Evolutionary conservation across 2,797 vertebrate genomes (phyloP), one percentile per base, ranked within the genome.

Genomic region (Enteromius thamalakanensis): DNA sequence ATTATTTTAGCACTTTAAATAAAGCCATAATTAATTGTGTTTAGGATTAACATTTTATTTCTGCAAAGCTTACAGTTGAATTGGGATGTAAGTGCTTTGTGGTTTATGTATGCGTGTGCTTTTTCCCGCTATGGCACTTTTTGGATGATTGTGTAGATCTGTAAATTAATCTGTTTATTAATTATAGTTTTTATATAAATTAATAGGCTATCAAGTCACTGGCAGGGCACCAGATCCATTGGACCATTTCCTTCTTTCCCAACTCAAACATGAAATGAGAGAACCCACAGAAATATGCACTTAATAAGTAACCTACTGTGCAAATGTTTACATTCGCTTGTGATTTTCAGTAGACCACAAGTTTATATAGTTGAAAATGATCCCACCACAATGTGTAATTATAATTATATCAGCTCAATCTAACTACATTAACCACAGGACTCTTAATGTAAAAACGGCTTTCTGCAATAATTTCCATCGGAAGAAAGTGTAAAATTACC

Each of bases 1-100:
- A 79, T 82, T 81, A 62, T 81, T 83, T 80, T 75, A 49, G 23
- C 64, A 29, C n/a, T 68, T 79, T 77, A 49, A 80, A 60, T 83
- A 74, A 86, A 77, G 77, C 10, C 12, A 1, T 77, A 21, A 77
- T 83, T 86, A 7, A 53, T 49, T 51, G 62, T 47, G 11, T 42
- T 75, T 81, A 49, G 37, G 26, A 26, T 29, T 58, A 8, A 17
- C 12, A n/a, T 34, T 12, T 26, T 0, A 62, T 81, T 51, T 72
- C n/a, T 15, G 10, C 2, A 6, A 26, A 64, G 62, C 26, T 7
- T 19, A 15, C 10, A 34, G 10, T 23, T 72, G 34, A 3, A 70
- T 70, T n/a, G 11, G 53, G 65, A 60, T 34, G 53, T 60, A 6
- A 45, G 37, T 80, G 32, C 11, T 55, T 26, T 26, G 9, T 55